These are phyloP conservation scores for Argyrosomus japonicus DNA, from an alignment of 2,113 vertebrate genomes.

Conservation along the genomic window DNA sequence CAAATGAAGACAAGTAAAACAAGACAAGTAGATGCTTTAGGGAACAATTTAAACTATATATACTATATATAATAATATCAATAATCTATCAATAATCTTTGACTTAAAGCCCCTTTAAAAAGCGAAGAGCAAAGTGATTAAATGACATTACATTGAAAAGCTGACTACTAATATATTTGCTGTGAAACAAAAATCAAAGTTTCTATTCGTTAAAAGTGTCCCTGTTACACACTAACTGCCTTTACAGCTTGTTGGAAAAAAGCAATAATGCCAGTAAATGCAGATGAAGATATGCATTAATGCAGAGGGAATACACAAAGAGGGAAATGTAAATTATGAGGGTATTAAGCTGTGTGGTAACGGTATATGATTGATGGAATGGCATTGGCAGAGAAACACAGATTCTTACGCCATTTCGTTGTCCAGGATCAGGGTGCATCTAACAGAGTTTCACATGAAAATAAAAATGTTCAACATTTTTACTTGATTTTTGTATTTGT, in stretches of 20 bases:
- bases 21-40: not conserved
- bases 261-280: not conserved
- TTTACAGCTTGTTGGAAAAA: not conserved
- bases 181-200: not conserved
- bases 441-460: conserved; percentile 84
- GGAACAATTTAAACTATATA: not conserved
- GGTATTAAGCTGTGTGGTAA: conserved; percentile 1
- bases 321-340: conserved; percentile 6
- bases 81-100: not conserved
- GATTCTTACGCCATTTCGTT: conserved; percentile 87
- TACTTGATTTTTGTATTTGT: conserved; percentile 72
- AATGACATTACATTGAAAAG: not conserved
- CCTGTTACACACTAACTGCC: not conserved
- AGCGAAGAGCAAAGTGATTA: not conserved
- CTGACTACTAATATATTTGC: too few species aligned
- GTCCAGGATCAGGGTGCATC: conserved; percentile 87
- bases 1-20: conserved; percentile 20
- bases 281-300: not conserved
- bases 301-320: not conserved
- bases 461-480: conserved; percentile 84
- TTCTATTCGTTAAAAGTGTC: not conserved
- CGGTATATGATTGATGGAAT: conserved; percentile 46
- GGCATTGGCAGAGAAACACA: conserved; percentile 72
- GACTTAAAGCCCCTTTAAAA: not conserved
- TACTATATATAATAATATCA: not conserved